Evolutionary conservation across 2,797 vertebrate species (phyloP), one percentile per base, ranked within the genome.

Genomic region (Staurois parvus): DNA sequence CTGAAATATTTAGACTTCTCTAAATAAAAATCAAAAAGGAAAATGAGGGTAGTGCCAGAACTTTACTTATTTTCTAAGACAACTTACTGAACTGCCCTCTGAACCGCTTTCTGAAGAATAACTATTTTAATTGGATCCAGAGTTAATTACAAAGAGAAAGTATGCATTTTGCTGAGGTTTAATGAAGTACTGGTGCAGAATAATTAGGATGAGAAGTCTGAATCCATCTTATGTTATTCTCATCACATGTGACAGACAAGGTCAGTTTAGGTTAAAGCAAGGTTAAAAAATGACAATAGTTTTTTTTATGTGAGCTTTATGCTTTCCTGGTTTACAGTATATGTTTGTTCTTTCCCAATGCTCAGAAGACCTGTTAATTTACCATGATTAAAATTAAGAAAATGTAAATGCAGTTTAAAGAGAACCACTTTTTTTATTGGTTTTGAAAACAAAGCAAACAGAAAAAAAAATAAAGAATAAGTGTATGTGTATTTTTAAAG

Each of bases 61-160:
- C 32, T 40, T 80, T 56, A 32, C 77, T 85, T 75, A 59, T 80
- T 79, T 74, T 15, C 62, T 17, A 72, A 81, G 68, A 40, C 79
- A 81, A 81, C 79, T 81, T 48, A 59, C 37, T 72, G 30, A 80
- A 75, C 74, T 76, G 78, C 67, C 68, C 48, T 72, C 79, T 76
- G 72, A 72, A 70, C 78, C 70, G 72, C 79, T 32, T 42, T 45
- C 66, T 32, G 45, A 68, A 70, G 76, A 84, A 79, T 84, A 79
- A 85, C 29, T 62, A 74, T 70, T 85, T 64, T 81, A 85, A 85
- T 85, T 81, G 66, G 84, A 85, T 74, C 81, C 62, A 62, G 42
- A 81, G 72, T 85, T 85, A 85, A 81, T 85, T 85, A 85, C 78
- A 75, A 75, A 85, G 74, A 17, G 77, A 79, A 85, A 85, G 70